Conservation (phyloP, 2,797 vertebrate species). For the Fringilla coelebs region DNA sequence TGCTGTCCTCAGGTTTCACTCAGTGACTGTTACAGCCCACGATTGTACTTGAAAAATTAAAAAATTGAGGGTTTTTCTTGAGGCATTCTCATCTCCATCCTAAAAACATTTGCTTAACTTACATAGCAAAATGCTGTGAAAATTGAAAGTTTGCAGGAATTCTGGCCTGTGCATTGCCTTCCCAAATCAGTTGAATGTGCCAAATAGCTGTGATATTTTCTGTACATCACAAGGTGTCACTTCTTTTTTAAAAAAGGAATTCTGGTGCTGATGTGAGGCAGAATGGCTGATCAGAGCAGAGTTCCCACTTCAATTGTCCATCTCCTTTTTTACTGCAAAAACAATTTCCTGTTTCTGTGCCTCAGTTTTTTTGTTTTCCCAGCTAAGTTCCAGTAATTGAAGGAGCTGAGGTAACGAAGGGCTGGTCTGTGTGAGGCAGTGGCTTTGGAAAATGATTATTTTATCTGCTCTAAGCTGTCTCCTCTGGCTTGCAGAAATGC, state of each 20-base stretch:
- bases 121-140: not conserved
- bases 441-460: not conserved
- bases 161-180: not conserved
- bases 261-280: not conserved
- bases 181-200: accelerated
- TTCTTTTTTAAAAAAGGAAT: not conserved
- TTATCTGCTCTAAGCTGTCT: not conserved
- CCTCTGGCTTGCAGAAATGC: not conserved
- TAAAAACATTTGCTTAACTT: not conserved
- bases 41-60: not conserved
- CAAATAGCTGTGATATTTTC: not conserved
- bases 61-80: not conserved
- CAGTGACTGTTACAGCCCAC: not conserved
- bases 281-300: not conserved
- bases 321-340: not conserved
- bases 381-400: not conserved
- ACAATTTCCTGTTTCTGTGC: not conserved
- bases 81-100: not conserved
- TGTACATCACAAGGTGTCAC: not conserved
- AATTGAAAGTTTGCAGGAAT: not conserved
- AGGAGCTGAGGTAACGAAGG: not conserved
- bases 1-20: not conserved
- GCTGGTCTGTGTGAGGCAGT: not conserved
- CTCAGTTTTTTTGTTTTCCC: not conserved
- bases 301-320: not conserved